Conservation (phyloP, 1,140 invertebrate genomes). For the Chironomus striatipennis region DNA sequence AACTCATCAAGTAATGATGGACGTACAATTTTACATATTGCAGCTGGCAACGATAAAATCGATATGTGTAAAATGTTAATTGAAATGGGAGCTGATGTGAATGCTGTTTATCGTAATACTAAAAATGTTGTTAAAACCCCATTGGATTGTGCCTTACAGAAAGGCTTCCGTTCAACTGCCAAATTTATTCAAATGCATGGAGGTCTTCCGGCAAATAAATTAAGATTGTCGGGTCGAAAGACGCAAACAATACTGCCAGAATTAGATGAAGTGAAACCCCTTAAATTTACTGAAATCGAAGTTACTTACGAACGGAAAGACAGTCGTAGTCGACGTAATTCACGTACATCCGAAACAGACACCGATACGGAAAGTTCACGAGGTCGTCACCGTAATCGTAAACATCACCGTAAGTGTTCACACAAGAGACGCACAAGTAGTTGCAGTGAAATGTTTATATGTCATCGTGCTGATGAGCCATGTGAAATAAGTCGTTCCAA, state of each 20-base stretch:
- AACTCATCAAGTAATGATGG: constrained; percentile 89
- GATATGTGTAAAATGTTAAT: constrained; percentile 86
- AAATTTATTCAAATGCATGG: constrained; percentile 89
- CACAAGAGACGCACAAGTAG: constrained; percentile 34
- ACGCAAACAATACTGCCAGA: constrained; percentile 33
- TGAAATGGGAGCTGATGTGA: constrained; percentile 71
- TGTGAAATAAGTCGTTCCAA: constrained; percentile 38
- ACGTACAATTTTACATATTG: constrained; percentile 85
- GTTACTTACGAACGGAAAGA: constrained; percentile 33
- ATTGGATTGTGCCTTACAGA: constrained; percentile 78
- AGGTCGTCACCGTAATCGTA: constrained; percentile 25
- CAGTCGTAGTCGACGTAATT: constrained; percentile 33
- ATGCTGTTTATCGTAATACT: constrained; percentile 69
- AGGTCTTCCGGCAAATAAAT: constrained; percentile 64
- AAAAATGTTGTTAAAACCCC: constrained; percentile 80
- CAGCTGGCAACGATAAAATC: constrained; percentile 87
- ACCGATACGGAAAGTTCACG: constrained; percentile 30
- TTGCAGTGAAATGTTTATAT: constrained; percentile 32
- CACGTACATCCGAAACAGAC: constrained; percentile 28
- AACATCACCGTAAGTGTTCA: constrained; percentile 23
- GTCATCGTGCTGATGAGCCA: constrained; percentile 28
- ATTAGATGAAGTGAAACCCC: constrained; percentile 33
- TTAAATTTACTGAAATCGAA: constrained; percentile 31
- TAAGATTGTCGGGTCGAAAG: constrained; percentile 39
- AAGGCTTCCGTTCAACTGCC: constrained; percentile 78